Percentiles rank a stretch among this genome's conserved stretches.
Evolutionary conservation across 1,140 invertebrate species (phyloP).

Genomic region (Pachypsylla venusta): DNA sequence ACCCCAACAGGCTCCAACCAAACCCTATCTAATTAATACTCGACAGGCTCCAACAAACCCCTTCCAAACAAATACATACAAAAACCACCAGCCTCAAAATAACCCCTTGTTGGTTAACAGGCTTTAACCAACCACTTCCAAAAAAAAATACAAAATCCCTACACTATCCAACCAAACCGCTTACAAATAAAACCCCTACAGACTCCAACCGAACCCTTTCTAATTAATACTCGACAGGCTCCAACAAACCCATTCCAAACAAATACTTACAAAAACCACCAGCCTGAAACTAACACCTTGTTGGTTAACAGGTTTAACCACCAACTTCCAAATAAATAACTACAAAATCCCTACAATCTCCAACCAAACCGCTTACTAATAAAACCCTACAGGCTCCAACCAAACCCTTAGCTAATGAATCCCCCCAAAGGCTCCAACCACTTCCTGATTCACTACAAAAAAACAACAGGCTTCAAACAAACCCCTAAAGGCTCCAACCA

Average conservation of each 20-base stretch:
- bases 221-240: background rate
- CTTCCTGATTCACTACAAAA: background rate
- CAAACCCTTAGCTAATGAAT: background rate
- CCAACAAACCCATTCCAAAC: conserved; percentile 4
- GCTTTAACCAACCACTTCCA: no score
- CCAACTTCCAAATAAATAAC: background rate
- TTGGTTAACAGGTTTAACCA: no score
- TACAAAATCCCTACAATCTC: background rate
- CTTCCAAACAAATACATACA: background rate
- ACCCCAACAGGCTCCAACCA: no score
- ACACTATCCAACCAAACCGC: no score
- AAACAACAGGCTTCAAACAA: background rate
- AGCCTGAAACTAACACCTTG: background rate
- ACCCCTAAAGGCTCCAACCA: no score
- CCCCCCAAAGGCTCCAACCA: background rate
- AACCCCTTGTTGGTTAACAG: no score
- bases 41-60: background rate
- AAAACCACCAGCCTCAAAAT: no score
- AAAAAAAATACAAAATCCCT: no score
- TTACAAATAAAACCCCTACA: no score
- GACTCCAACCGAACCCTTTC: background rate
- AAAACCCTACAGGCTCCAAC: conserved; percentile 1
- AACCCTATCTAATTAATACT: no score
- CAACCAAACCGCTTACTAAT: background rate
- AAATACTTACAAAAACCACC: background rate